These are phyloP conservation scores for Daubentonia madagascariensis DNA, from an alignment of 2,113 vertebrate species.

Conservation along the genomic window DNA sequence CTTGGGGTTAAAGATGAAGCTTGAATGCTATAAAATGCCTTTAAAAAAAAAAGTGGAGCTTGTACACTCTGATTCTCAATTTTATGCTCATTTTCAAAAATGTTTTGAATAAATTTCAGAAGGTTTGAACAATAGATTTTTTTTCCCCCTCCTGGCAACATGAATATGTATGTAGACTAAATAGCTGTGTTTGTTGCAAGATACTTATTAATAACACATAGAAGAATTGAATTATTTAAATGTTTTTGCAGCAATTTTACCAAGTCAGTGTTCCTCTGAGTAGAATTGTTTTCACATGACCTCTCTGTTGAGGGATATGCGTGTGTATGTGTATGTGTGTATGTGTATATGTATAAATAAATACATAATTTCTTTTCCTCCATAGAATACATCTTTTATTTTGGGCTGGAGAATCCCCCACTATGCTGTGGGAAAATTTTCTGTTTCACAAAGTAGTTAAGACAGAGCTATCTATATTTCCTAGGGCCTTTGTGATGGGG, in stretches of 20 bases:
- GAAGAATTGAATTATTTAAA: neutral
- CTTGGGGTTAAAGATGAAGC: constrained; percentile 72
- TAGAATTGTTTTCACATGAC: neutral
- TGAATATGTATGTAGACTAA: constrained; percentile 18
- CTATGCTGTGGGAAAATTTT: neutral
- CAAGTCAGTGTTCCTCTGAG: neutral
- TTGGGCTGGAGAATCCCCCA: neutral
- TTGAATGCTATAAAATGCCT: constrained; percentile 32
- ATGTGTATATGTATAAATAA: neutral
- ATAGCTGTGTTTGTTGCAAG: neutral
- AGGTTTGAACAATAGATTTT: neutral
- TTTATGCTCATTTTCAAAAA: constrained; percentile 41
- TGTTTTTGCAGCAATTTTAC: neutral
- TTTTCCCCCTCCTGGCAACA: neutral
- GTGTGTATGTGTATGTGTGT: neutral
- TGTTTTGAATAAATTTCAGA: neutral
- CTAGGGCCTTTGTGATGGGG: neutral
- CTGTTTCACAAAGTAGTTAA: neutral
- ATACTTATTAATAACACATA: neutral
- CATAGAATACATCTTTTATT: neutral
- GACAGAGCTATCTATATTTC: neutral
- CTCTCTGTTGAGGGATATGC: neutral
- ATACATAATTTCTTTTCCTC: neutral
- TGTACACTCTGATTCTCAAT: neutral
- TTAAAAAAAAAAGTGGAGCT: neutral